phyloP scores from a whole-genome alignment of 2,113 vertebrate species.

The Poicephalus meyeri region DNA sequence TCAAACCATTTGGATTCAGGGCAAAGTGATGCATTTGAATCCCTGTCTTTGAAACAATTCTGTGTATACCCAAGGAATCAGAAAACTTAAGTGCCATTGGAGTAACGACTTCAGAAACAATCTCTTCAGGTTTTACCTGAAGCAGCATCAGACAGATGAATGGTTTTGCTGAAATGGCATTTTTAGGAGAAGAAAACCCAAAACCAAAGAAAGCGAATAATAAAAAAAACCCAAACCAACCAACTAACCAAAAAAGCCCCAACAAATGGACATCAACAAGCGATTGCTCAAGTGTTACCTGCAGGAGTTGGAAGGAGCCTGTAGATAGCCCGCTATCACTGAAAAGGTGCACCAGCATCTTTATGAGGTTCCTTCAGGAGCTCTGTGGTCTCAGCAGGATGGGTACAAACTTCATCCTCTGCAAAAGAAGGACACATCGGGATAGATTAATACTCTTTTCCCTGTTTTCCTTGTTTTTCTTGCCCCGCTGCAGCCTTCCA shows the following conservation, averaged over 20 bases:
- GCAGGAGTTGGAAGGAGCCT: neutral
- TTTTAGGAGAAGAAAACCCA: neutral
- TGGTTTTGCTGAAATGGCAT: neutral
- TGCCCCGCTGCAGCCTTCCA: neutral
- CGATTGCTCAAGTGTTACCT: neutral
- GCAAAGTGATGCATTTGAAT: neutral
- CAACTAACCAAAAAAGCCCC: neutral
- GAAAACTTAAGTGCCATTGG: neutral
- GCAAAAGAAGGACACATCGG: neutral
- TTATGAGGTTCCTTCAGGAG: neutral
- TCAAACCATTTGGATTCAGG: neutral
- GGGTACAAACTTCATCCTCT: neutral
- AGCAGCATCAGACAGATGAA: neutral
- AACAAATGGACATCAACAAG: neutral
- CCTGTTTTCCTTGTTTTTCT: neutral
- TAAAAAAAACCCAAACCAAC: neutral
- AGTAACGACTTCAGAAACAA: neutral
- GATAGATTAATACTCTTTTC: neutral
- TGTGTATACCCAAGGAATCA: neutral
- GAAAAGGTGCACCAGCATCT: neutral
- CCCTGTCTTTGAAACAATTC: neutral
- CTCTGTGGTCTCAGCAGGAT: neutral
- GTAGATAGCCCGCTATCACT: fast-evolving
- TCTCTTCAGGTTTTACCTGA: neutral
- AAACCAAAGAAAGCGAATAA: neutral